Evolutionary conservation across 2,797 vertebrate genomes (phyloP), one percentile per base, ranked within the genome.

Genomic region (Peromyscus aztecus): DNA sequence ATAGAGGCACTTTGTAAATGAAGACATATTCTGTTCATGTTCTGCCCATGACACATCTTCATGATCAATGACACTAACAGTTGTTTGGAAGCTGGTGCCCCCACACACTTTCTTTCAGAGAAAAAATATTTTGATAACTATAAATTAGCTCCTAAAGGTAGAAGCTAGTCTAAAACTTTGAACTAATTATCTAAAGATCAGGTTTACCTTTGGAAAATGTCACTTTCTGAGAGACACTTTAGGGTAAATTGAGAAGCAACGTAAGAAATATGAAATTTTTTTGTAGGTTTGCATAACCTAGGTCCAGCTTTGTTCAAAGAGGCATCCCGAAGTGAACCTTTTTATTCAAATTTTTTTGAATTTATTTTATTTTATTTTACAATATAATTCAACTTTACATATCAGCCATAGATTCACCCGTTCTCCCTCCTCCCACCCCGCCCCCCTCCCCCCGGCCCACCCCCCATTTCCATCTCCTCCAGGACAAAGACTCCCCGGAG

Each of bases 151-250:
- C 96, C 85, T 83, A 81, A 89, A 92, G 52, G 91, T 96, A 91
- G 82, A 86, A 95, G 84, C 81, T 23, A 95, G n/a, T n/a, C 90
- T 75, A 49, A 59, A 93, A 29, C 94, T 97, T 91, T 77, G 69
- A 96, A 90, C 61, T 92, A n/a, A 84, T 86, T 96, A 81, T 93
- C 65, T 94, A 90, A 89, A 91, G 86, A 92, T 89, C 2, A 9
- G 52, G 46, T 92, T 92, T 49, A 76, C 17, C 59, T 92, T 78
- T 86, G 37, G 24, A 27, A 76, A 59, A 89, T 63, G 21, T 80
- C 90, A 88, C 31, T 80, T 92, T 92, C 55, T 43, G 24, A 83
- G 78, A 87, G 19, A 5, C 69, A 71, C 87, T 89, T 52, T 95
- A 23, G 27, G 43, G 27, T 82, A 91, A 94, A 78, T 81, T 91